Percentiles rank a stretch among this genome's conserved stretches.
These are phyloP conservation scores for Cybosia mesomella DNA, from an alignment of 2,888 invertebrate species.

Conservation along the genomic window DNA sequence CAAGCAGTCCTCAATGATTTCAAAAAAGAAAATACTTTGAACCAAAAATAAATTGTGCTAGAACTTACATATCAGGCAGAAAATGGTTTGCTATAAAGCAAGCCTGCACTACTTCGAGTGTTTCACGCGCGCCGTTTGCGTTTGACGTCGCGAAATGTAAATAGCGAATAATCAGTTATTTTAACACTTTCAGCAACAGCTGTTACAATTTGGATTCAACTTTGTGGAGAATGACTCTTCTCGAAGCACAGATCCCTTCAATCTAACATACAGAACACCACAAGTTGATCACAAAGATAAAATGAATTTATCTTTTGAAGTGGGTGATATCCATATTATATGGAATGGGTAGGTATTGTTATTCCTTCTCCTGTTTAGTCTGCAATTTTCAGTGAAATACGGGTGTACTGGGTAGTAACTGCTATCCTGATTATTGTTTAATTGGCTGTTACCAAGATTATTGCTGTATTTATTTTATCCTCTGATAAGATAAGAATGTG, in stretches of 20 bases:
- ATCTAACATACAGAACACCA: conserved; percentile 67
- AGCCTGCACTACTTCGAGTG: too few relatives aligned
- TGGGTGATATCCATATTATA: conserved; percentile 73
- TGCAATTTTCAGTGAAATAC: background rate
- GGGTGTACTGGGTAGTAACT: too few relatives aligned
- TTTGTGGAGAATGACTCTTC: conserved; percentile 73
- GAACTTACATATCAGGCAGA: too few relatives aligned
- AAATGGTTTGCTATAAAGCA: too few relatives aligned
- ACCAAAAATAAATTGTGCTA: too few relatives aligned
- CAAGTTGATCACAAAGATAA: conserved; percentile 70
- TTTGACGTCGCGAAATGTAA: too few relatives aligned
- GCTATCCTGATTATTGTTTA: background rate
- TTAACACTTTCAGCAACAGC: conserved; percentile 69
- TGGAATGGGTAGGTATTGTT: conserved; percentile 70
- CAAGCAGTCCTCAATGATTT: too few relatives aligned
- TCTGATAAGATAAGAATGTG: too few relatives aligned
- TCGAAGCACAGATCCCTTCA: conserved; percentile 67
- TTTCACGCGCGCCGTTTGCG: too few relatives aligned
- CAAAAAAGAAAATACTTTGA: too few relatives aligned
- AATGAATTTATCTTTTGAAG: conserved; percentile 69
- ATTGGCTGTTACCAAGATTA: background rate
- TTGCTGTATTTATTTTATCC: background rate
- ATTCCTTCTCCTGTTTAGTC: background rate
- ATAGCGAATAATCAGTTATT: background rate
- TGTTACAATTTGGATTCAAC: conserved; percentile 73